Base-by-base conservation (phyloP, 92 coral and sea anemone species). In the Scolanthus callimorphus region DNA sequence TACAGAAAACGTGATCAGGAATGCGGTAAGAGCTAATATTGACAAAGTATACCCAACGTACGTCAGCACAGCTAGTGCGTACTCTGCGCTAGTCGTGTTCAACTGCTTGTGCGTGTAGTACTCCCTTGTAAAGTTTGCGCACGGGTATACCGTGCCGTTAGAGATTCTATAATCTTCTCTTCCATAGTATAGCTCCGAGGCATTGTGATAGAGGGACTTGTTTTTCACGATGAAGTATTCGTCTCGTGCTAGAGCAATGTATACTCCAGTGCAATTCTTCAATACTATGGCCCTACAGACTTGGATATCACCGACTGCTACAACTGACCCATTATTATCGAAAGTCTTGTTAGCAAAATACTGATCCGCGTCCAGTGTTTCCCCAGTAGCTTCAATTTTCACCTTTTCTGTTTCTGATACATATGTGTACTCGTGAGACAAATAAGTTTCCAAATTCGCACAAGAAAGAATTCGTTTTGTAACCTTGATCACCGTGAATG, bases 1-100 rank as follows among this genome's bases (percentile, higher is more conserved):
- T 11, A 52, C 52, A 13, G 58, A 61, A 41, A 67, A 78, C 27
- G 77, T 78, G 69, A 78, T 11, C 26, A 78, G 49, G 1, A 78
- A 50, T 13, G 52, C 56, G 25, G 39, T 22, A 29, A 63, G 47
- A 25, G 31, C 48, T 4, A 48, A 8, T 17, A 63, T 44, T 15
- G 85, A 78, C 24, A 51, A 27, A 22, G 70, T 48, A 1, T 70
- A 55, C 17, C 85, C 69, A 4, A 60, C 49, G 25, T 28, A 20
- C 17, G 69, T 70, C 2, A 72, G 3, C 4, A 72, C 19, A 4
- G 2, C 17, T 15, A 72, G 22, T 6, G 13, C 50, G 3, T 44
- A 13, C 44, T 39, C 39, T 1, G 21, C 34, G n/a, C n/a, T n/a
- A n/a, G n/a, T n/a, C n/a, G n/a, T n/a, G 0, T 34, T 31, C 1